Conservation (phyloP, 2,113 vertebrate species). For the Carollia perspicillata region DNA sequence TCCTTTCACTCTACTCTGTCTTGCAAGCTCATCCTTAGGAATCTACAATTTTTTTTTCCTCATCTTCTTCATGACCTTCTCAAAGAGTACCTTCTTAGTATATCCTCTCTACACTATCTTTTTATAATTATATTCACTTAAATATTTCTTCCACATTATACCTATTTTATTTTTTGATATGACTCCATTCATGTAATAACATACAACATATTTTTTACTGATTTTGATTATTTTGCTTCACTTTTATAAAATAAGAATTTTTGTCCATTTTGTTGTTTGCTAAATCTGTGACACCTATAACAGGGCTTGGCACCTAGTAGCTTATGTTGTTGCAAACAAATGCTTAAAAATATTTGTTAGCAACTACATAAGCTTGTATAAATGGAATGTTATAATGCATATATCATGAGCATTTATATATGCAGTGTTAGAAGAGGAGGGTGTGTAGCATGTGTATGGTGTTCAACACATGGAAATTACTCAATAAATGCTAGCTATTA, state of each 20-base stretch:
- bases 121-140: background rate
- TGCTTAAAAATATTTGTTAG: background rate
- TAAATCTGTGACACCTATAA: background rate
- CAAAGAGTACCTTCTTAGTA: background rate
- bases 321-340: no score
- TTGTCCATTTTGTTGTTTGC: background rate
- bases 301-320: background rate
- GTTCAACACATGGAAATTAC: background rate
- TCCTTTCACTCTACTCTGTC: background rate
- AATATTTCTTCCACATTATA: background rate
- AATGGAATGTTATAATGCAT: background rate
- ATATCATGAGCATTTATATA: background rate
- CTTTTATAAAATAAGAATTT: background rate
- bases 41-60: background rate
- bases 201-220: background rate
- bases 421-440: accelerated
- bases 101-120: background rate
- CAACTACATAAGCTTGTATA: background rate
- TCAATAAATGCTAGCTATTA: background rate
- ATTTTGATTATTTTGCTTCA: background rate
- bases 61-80: background rate
- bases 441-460: background rate
- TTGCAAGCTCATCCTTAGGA: background rate
- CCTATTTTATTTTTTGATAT: background rate
- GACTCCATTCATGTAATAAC: background rate